Conservation (phyloP, 2,113 vertebrate genomes). For the Xenopus laevis region DNA sequence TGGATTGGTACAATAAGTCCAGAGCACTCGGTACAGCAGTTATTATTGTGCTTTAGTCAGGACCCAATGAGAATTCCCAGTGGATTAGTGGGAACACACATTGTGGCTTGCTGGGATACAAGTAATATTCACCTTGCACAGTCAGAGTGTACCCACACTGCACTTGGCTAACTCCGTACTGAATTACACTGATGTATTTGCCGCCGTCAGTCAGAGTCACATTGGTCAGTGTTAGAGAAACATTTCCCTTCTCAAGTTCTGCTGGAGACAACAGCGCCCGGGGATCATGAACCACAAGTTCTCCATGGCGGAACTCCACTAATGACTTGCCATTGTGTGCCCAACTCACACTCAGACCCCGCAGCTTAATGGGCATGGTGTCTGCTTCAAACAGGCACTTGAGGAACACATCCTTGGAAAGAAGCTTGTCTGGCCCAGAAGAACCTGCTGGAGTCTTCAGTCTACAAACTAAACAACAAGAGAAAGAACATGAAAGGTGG, state of each 20-base stretch:
- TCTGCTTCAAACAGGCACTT: background rate
- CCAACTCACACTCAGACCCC: slow-evolving; percentile 7
- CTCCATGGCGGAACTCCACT: background rate
- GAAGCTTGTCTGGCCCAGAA: too few relatives aligned
- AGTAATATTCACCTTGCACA: too few relatives aligned
- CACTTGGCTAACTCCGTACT: background rate
- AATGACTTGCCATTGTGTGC: slow-evolving; percentile 1
- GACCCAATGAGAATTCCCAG: too few relatives aligned
- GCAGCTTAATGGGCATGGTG: background rate
- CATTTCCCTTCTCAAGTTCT: slow-evolving; percentile 8
- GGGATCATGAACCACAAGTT: background rate
- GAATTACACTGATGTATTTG: slow-evolving; percentile 13
- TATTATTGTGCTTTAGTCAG: too few relatives aligned
- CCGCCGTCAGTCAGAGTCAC: slow-evolving; percentile 14
- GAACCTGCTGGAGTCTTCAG: too few relatives aligned
- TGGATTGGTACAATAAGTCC: too few relatives aligned
- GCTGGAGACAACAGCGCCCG: background rate
- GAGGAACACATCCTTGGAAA: too few relatives aligned
- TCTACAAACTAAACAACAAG: too few relatives aligned
- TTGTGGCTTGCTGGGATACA: too few relatives aligned
- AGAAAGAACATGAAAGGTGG: too few relatives aligned
- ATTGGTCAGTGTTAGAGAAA: slow-evolving; percentile 5
- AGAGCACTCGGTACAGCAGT: too few relatives aligned
- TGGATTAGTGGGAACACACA: too few relatives aligned
- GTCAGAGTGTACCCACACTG: background rate